phyloP scores from a whole-genome alignment of 2,797 vertebrate species.

The Cottoperca gobio region DNA sequence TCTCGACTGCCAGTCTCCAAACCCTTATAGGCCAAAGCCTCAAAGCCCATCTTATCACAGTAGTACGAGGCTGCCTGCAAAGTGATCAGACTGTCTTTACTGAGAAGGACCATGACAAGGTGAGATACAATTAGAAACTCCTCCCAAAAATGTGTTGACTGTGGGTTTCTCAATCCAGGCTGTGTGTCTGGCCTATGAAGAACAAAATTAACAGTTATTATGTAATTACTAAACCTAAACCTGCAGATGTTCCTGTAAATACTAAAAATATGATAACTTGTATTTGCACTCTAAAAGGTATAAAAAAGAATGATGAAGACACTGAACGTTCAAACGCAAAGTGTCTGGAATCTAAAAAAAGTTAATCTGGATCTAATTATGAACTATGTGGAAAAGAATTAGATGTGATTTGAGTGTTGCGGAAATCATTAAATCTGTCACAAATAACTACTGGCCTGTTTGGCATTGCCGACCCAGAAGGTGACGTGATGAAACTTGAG shows the following conservation, averaged over 20 bases:
- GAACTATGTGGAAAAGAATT: background rate
- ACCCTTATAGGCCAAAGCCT: constrained; percentile 86
- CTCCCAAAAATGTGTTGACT: background rate
- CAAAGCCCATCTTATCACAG: constrained; percentile 88
- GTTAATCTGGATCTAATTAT: background rate
- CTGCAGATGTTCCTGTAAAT: background rate
- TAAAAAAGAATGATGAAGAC: background rate
- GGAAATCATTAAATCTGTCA: background rate
- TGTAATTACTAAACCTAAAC: background rate
- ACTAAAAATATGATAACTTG: background rate
- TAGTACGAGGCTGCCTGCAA: constrained; percentile 86
- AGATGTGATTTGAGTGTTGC: background rate
- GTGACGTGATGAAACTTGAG: constrained; percentile 87
- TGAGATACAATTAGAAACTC: background rate
- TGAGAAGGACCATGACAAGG: background rate
- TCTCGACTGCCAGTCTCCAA: constrained; percentile 87
- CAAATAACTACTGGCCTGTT: constrained; percentile 82
- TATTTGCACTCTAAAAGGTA: background rate
- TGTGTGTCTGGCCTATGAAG: background rate
- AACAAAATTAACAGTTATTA: background rate
- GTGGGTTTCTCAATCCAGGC: background rate
- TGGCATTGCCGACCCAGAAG: constrained; percentile 90
- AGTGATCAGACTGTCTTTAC: constrained; percentile 3
- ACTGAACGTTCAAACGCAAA: background rate
- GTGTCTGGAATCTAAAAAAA: background rate